These are phyloP conservation scores for Galerucella nymphaeae DNA, from an alignment of 2,888 invertebrate species.

Conservation along the genomic window DNA sequence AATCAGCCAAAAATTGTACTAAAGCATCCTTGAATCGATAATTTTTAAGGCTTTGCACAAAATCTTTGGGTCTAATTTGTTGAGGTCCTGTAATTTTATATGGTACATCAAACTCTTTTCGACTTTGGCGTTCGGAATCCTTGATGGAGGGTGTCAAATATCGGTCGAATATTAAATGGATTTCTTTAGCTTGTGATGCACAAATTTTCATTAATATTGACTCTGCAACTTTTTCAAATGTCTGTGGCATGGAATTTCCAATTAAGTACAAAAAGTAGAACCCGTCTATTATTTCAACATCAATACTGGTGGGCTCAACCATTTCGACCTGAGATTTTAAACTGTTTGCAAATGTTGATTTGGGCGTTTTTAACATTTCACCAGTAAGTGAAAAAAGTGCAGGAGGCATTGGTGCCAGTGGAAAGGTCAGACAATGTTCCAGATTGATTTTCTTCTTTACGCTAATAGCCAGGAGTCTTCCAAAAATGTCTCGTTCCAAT, in stretches of 20 bases:
- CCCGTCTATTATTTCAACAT: slow-evolving; percentile 6
- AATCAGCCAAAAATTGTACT: slow-evolving; percentile 53
- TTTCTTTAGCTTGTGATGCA: slow-evolving; percentile 41
- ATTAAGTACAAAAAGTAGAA: slow-evolving; percentile 49
- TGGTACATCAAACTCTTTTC: slow-evolving; percentile 30
- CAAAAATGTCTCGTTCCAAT: too few relatives aligned
- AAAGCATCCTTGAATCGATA: slow-evolving; percentile 55
- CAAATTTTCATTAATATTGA: slow-evolving; percentile 43
- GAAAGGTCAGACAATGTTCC: slow-evolving; percentile 45
- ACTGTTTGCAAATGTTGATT: slow-evolving; percentile 34
- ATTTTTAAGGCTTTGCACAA: slow-evolving; percentile 54
- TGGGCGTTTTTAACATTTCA: slow-evolving; percentile 40
- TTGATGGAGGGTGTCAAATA: slow-evolving; percentile 53
- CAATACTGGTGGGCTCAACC: background rate
- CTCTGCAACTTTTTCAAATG: slow-evolving; percentile 53
- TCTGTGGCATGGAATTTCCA: slow-evolving; percentile 49
- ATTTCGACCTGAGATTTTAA: slow-evolving; percentile 30
- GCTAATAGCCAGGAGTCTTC: background rate
- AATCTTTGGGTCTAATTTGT: slow-evolving; percentile 49
- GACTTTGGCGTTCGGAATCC: slow-evolving; percentile 53
- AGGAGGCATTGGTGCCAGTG: slow-evolving; percentile 25
- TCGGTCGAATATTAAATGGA: slow-evolving; percentile 54
- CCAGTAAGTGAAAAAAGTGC: slow-evolving; percentile 36
- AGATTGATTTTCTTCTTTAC: slow-evolving; percentile 42
- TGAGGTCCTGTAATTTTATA: too few relatives aligned